Evolutionary conservation across 2,797 vertebrate genomes (phyloP).

Genomic region (Argya squamiceps): DNA sequence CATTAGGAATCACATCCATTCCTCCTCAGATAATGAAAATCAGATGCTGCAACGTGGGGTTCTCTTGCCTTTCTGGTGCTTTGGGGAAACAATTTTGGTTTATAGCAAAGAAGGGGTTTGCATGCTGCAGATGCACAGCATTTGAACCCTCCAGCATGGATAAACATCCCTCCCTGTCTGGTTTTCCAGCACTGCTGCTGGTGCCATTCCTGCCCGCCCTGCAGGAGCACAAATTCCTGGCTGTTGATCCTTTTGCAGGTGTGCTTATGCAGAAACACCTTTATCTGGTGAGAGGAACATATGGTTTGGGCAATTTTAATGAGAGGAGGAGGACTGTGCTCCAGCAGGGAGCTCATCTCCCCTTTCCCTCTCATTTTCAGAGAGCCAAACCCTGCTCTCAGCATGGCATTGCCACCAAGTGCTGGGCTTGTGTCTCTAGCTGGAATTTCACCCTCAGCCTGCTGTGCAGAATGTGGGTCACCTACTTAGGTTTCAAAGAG

Average conservation of each 20-base stretch:
- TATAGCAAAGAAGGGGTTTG: background rate
- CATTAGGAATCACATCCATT: background rate
- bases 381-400: background rate
- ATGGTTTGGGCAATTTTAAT: background rate
- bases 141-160: background rate
- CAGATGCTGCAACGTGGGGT: background rate
- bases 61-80: background rate
- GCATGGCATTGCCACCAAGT: accelerated
- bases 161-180: background rate
- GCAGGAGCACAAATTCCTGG: background rate
- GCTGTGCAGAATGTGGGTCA: conserved; percentile 55
- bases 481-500: conserved; percentile 40
- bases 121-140: background rate
- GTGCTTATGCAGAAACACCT: background rate
- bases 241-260: background rate
- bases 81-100: background rate
- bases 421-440: background rate
- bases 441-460: conserved; percentile 9
- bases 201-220: background rate
- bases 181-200: background rate
- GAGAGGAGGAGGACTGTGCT: background rate
- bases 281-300: background rate
- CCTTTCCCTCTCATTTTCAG: background rate
- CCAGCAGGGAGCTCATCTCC: background rate
- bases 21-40: background rate